phyloP scores from a whole-genome alignment of 2,113 vertebrate genomes.

The Lepus europaeus region DNA sequence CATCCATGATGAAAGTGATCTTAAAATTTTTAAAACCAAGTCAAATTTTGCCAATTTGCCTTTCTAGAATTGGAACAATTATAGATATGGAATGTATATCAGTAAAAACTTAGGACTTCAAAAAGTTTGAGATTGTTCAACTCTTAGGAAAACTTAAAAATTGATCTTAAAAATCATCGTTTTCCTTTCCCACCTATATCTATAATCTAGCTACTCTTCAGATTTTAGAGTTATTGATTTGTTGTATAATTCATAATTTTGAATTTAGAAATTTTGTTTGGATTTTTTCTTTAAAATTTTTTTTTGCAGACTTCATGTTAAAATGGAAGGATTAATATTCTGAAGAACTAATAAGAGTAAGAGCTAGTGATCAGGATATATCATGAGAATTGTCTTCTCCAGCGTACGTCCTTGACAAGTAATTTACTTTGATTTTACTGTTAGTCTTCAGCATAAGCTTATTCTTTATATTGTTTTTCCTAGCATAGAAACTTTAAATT shows the following conservation, averaged over 20 bases:
- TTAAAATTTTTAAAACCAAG: neutral
- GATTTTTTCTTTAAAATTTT: constrained; percentile 34
- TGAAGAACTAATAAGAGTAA: neutral
- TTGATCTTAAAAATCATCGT: constrained; percentile 29
- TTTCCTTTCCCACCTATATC: neutral
- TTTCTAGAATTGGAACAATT: neutral
- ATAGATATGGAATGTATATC: neutral
- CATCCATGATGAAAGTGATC: neutral
- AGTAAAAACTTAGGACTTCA: neutral
- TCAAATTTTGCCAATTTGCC: neutral
- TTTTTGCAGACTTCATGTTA: constrained; percentile 31
- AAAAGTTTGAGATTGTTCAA: neutral
- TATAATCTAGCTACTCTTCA: neutral
- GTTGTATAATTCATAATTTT: neutral
- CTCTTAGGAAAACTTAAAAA: neutral
- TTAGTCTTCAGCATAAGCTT: neutral
- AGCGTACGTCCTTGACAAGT: neutral
- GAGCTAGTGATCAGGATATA: neutral
- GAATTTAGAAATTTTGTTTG: constrained; percentile 24
- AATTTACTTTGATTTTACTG: constrained; percentile 24
- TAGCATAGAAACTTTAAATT: constrained; percentile 30
- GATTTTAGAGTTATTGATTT: neutral
- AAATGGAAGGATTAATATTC: constrained; percentile 58
- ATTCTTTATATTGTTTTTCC: constrained; percentile 25
- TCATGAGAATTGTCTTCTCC: neutral